Conservation (phyloP, 2,888 invertebrate species). For the Cheilosia grossa region DNA sequence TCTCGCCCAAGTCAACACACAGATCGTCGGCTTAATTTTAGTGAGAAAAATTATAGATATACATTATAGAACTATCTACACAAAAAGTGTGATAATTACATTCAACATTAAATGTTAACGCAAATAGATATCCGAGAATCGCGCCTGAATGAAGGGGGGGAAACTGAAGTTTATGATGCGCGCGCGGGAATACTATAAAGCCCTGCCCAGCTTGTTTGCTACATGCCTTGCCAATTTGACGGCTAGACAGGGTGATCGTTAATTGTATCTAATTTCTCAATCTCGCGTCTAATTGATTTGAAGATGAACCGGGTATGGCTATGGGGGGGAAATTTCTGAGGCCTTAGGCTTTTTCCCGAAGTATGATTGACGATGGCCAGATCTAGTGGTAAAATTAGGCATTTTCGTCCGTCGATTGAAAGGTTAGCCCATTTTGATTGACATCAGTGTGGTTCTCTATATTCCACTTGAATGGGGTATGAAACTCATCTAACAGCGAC, state of each 20-base stretch:
- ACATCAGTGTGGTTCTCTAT: too few species aligned
- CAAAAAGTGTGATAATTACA: constrained; percentile 34
- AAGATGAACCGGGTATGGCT: constrained; percentile 2
- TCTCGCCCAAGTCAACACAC: constrained; percentile 24
- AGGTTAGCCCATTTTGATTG: too few species aligned
- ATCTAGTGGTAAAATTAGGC: too few species aligned
- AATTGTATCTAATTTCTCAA: constrained; percentile 16
- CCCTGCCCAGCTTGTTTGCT: not conserved
- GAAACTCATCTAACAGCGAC: too few species aligned
- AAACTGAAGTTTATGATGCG: constrained; percentile 29
- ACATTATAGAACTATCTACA: constrained; percentile 6
- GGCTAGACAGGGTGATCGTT: constrained; percentile 15
- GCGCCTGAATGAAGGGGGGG: not conserved
- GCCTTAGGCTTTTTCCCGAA: not conserved
- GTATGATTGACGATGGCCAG: not conserved
- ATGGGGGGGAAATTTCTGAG: not conserved
- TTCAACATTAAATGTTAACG: constrained; percentile 37
- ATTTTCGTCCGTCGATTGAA: too few species aligned
- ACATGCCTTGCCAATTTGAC: not conserved
- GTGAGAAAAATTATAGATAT: constrained; percentile 4
- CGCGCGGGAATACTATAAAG: constrained; percentile 1
- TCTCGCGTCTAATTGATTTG: constrained; percentile 28
- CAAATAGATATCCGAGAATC: constrained; percentile 31
- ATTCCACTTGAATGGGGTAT: too few species aligned
- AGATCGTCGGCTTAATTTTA: constrained; percentile 42